A percentile compares a stretch with the other conserved stretches of the same genome.
These are phyloP conservation scores for Cinclus mexicanus DNA, from an alignment of 2,113 vertebrate species.

Conservation along the genomic window DNA sequence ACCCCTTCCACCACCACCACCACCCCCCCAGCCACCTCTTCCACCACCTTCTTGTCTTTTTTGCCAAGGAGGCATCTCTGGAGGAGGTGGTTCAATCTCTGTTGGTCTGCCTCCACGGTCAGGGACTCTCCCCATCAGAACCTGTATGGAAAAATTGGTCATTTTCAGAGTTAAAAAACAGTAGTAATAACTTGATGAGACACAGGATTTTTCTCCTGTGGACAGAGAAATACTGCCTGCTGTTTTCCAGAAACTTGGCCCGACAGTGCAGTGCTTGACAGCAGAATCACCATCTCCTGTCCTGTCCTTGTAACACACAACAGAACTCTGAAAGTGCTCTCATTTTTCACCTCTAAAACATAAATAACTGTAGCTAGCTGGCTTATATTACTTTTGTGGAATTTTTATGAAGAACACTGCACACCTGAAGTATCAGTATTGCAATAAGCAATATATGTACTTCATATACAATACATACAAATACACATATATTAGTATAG, in stretches of 20 bases:
- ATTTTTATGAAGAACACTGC: background rate
- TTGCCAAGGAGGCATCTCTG: conserved; percentile 95
- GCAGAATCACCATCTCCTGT: background rate
- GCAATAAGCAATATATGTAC: background rate
- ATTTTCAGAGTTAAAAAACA: background rate
- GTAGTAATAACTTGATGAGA: background rate
- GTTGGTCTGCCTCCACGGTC: conserved; percentile 92
- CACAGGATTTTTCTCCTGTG: background rate
- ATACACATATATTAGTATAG: background rate
- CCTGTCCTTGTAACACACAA: background rate
- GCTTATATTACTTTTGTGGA: background rate
- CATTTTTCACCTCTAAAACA: background rate
- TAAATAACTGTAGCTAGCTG: background rate
- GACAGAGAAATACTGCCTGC: background rate
- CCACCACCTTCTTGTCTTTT: conserved; percentile 89
- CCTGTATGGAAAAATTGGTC: conserved; percentile 63
- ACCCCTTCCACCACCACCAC: conserved; percentile 69
- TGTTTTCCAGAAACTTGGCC: background rate
- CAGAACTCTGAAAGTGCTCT: background rate
- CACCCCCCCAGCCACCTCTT: conserved; percentile 74
- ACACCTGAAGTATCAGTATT: background rate
- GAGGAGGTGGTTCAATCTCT: conserved; percentile 89
- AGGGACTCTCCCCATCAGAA: conserved; percentile 95
- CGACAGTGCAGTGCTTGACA: background rate
- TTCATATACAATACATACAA: background rate